Evolutionary conservation across 2,888 invertebrate genomes (phyloP).

Genomic region (Philereme transversata): DNA sequence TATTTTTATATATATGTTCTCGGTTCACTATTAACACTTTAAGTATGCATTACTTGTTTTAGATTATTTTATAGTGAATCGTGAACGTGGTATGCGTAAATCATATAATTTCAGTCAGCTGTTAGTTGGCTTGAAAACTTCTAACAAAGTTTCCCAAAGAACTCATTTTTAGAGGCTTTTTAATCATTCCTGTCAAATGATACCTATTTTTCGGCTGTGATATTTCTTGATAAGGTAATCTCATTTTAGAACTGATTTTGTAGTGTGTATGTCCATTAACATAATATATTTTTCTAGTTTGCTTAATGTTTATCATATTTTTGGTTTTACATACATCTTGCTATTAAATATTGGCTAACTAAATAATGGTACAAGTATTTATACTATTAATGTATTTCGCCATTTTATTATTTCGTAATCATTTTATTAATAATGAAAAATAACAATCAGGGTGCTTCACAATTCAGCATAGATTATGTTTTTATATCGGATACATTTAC

Average conservation of each 20-base stretch:
- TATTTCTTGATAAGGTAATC: conserved; percentile 67
- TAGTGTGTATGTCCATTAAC: conserved; percentile 51
- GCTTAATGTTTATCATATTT: conserved; percentile 41
- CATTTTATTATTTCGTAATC: not conserved
- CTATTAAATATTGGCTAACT: conserved; percentile 34
- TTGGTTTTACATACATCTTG: not conserved
- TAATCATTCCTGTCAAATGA: conserved; percentile 43
- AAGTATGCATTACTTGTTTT: conserved; percentile 18
- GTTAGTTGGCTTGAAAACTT: conserved; percentile 49
- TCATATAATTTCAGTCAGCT: conserved; percentile 51
- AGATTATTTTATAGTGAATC: conserved; percentile 45
- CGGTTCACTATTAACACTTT: conserved; percentile 43
- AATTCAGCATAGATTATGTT: not conserved
- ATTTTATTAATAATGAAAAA: not conserved
- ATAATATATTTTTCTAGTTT: conserved; percentile 42
- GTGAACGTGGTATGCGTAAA: conserved; percentile 45
- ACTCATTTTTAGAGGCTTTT: conserved; percentile 63
- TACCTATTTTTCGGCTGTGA: conserved; percentile 72
- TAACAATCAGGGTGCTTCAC: conserved; percentile 7
- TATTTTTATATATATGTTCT: conserved; percentile 49
- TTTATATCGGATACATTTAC: too few relatives aligned
- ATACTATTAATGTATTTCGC: too few relatives aligned
- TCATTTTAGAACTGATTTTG: conserved; percentile 48
- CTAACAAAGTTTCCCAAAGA: conserved; percentile 46
- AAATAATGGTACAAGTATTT: conserved; percentile 25